A percentile compares a stretch with the other conserved stretches of the same genome.
These are phyloP conservation scores for Manis crassicaudata DNA, from an alignment of 2,797 vertebrate species.

Conservation along the genomic window DNA sequence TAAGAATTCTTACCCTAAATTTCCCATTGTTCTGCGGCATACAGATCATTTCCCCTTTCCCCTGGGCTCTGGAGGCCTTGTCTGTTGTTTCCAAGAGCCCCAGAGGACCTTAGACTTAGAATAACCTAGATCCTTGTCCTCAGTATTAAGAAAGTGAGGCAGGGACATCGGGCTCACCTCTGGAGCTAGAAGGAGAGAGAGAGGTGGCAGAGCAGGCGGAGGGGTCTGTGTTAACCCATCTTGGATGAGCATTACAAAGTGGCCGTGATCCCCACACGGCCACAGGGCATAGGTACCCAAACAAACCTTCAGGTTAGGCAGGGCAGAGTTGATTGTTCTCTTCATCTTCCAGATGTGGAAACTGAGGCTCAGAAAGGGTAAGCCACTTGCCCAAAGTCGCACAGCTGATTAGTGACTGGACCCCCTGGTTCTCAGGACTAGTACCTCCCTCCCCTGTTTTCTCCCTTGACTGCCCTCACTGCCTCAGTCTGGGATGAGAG, in stretches of 20 bases:
- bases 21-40: neutral
- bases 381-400: neutral
- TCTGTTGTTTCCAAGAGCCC: neutral
- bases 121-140: neutral
- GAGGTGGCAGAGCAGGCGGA: neutral
- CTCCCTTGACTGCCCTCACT: neutral
- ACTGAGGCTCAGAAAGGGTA: neutral
- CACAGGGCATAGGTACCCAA: neutral
- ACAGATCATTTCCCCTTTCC: neutral
- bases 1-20: neutral
- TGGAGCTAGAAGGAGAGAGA: neutral
- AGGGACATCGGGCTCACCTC: neutral
- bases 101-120: neutral
- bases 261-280: too few relatives aligned
- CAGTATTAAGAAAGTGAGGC: neutral
- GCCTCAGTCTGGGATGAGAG: neutral
- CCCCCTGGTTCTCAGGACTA: neutral
- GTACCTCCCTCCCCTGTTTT: neutral
- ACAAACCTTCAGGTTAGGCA: neutral
- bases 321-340: neutral
- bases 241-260: neutral
- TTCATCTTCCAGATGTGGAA: neutral
- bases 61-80: neutral
- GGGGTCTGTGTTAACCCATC: too few relatives aligned
- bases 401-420: neutral